These are phyloP conservation scores for Sipha flava DNA, from an alignment of 1,140 invertebrate genomes.

Conservation along the genomic window DNA sequence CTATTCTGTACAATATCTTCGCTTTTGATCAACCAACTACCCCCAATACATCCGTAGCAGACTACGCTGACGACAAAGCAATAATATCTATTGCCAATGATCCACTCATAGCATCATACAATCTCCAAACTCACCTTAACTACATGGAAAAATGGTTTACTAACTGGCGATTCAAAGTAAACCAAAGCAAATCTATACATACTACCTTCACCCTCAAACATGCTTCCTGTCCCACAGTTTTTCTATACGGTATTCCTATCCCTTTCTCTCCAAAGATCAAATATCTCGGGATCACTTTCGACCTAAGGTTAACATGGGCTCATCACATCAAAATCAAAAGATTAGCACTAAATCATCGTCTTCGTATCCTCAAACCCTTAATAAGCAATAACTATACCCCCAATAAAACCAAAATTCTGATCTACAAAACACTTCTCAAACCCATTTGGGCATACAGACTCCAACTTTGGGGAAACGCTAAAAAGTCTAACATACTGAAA, in stretches of 20 bases:
- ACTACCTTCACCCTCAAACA: too few species aligned
- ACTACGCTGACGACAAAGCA: not conserved
- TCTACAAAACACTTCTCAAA: not conserved
- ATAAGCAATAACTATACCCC: not conserved
- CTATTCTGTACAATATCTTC: not conserved
- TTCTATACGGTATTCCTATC: too few species aligned
- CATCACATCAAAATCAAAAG: not conserved
- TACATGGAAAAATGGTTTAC: too few species aligned
- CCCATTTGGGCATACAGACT: not conserved
- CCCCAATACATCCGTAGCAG: not conserved
- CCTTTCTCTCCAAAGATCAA: too few species aligned
- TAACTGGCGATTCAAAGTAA: too few species aligned
- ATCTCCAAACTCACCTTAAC: too few species aligned
- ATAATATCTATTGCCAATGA: not conserved
- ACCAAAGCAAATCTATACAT: too few species aligned
- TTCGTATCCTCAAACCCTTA: too few species aligned
- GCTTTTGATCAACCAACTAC: not conserved
- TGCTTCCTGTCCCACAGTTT: too few species aligned
- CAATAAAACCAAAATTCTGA: not conserved
- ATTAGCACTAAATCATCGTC: too few species aligned
- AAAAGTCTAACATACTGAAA: not conserved
- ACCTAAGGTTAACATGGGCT: too few species aligned
- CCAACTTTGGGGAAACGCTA: not conserved
- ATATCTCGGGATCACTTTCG: too few species aligned
- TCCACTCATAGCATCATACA: not conserved